A percentile compares a stretch with the other conserved stretches of the same genome.
Evolutionary conservation across 2,888 invertebrate species (phyloP).

Genomic region (Dolichomitus sp.): DNA sequence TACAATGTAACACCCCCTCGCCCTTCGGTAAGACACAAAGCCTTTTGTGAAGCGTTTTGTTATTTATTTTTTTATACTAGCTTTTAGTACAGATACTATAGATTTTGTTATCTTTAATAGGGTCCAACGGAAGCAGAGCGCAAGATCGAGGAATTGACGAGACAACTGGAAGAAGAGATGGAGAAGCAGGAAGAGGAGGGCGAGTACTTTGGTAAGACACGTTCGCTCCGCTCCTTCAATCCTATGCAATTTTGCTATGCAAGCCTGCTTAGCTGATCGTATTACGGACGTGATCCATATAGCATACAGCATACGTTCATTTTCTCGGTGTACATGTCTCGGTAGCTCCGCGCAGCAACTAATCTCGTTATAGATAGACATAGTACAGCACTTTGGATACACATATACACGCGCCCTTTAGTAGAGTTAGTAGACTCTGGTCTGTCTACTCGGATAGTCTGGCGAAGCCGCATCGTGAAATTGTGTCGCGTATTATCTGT

Average conservation of each 20-base stretch:
- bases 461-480: conserved; percentile 65
- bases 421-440: conserved; percentile 75
- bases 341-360: conserved; percentile 60
- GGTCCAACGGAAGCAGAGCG: conserved; percentile 97
- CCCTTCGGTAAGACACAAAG: conserved; percentile 87
- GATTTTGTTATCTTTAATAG: conserved; percentile 72
- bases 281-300: conserved; percentile 42
- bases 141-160: conserved; percentile 96
- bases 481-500: conserved; percentile 57
- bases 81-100: not conserved
- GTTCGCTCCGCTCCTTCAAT: not conserved
- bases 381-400: conserved; percentile 10
- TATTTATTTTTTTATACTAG: not conserved
- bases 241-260: conserved; percentile 36
- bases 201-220: conserved; percentile 96
- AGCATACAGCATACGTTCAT: conserved; percentile 2
- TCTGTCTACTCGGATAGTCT: conserved; percentile 69
- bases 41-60: conserved; percentile 26
- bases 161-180: conserved; percentile 98
- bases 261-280: conserved; percentile 21
- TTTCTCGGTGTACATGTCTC: conserved; percentile 52
- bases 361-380: conserved; percentile 81
- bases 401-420: conserved; percentile 35
- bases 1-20: conserved; percentile 96
- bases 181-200: conserved; percentile 98